Conservation (phyloP, 1,140 invertebrate genomes). For the Agrypnia vestita region DNA sequence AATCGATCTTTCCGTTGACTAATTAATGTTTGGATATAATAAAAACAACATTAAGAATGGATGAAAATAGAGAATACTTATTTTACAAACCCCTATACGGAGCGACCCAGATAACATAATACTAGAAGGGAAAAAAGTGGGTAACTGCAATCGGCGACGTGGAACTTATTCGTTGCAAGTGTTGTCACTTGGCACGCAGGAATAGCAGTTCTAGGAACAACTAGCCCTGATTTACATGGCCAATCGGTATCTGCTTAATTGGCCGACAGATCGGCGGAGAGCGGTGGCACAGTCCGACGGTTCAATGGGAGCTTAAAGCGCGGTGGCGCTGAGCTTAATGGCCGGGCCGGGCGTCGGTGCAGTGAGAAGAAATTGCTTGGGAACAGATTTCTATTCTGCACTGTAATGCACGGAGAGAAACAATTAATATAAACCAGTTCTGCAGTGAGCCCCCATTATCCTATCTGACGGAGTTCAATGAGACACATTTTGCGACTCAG, state of each 20-base stretch:
- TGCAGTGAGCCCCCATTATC: neutral
- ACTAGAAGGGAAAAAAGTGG: no score
- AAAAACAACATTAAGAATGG: no score
- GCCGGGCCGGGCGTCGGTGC: neutral
- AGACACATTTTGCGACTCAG: no score
- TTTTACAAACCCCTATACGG: no score
- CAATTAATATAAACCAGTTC: conserved; percentile 30
- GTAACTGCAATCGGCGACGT: no score
- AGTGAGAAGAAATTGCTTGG: conserved; percentile 16
- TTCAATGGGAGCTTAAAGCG: conserved; percentile 12
- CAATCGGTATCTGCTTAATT: neutral
- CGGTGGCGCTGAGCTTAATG: neutral
- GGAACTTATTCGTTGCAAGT: no score
- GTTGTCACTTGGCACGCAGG: no score
- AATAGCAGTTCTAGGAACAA: no score
- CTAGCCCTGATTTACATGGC: neutral
- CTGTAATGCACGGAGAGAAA: conserved; percentile 14
- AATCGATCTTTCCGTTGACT: no score
- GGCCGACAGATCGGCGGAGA: neutral
- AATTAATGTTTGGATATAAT: no score
- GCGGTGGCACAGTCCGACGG: neutral
- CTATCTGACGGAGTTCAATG: neutral
- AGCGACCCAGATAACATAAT: no score
- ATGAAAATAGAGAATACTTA: no score
- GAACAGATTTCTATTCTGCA: conserved; percentile 46